These are phyloP conservation scores for Drosophila serrata DNA, from an alignment of 1,140 invertebrate genomes.

Conservation along the genomic window DNA sequence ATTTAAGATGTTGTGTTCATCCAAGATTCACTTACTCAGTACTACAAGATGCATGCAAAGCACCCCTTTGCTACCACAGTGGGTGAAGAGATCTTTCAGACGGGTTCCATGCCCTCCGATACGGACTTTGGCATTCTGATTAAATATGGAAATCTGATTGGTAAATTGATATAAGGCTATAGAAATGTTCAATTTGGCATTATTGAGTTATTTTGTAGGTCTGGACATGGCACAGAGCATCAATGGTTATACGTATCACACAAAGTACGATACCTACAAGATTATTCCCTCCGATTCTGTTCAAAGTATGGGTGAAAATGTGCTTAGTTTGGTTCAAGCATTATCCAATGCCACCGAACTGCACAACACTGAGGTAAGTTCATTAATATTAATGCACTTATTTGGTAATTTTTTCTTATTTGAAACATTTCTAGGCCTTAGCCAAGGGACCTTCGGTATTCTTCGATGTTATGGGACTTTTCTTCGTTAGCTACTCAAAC, in stretches of 20 bases:
- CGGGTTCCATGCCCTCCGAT: constrained; percentile 93
- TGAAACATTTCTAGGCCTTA: constrained; percentile 75
- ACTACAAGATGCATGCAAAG: constrained; percentile 92
- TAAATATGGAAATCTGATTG: constrained; percentile 87
- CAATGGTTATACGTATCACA: constrained; percentile 97
- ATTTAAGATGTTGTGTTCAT: constrained; percentile 84
- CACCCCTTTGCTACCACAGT: constrained; percentile 93
- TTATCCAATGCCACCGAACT: constrained; percentile 88
- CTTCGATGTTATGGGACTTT: constrained; percentile 92
- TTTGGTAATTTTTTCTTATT: not conserved
- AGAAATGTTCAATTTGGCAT: not conserved
- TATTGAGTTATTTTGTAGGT: not conserved
- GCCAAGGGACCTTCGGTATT: constrained; percentile 89
- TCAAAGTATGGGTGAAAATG: constrained; percentile 93
- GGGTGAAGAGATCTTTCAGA: constrained; percentile 93
- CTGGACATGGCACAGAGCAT: constrained; percentile 92
- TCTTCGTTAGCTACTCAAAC: constrained; percentile 88
- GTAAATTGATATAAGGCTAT: not conserved
- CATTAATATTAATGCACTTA: constrained; percentile 85
- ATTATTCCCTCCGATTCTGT: constrained; percentile 92
- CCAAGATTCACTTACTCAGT: constrained; percentile 85
- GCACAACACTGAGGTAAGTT: constrained; percentile 87
- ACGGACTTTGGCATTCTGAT: constrained; percentile 95
- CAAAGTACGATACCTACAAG: constrained; percentile 91
- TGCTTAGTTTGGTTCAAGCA: constrained; percentile 88